These are phyloP conservation scores for Oceanodroma leucorhoa DNA, from an alignment of 2,797 vertebrate species.

Conservation along the genomic window DNA sequence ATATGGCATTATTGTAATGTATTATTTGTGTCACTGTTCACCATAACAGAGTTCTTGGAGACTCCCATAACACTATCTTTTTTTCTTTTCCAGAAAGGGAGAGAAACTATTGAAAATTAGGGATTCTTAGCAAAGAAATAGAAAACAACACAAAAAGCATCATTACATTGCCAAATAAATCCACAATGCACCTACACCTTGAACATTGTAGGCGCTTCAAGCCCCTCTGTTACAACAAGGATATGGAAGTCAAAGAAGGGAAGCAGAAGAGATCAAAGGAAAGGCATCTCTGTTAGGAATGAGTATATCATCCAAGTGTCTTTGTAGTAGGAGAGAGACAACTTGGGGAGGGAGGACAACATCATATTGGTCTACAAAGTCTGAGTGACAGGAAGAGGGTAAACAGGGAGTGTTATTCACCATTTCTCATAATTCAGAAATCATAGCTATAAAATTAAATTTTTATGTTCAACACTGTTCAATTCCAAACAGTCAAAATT, in stretches of 20 bases:
- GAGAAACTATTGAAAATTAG: neutral
- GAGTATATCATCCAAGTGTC: neutral
- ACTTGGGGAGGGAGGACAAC: accelerated
- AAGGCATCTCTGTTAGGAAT: neutral
- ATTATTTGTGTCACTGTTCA: neutral
- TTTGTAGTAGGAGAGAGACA: neutral
- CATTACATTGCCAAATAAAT: neutral
- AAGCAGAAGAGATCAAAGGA: neutral
- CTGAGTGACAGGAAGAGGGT: neutral
- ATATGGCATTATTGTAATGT: neutral
- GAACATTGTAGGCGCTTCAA: neutral
- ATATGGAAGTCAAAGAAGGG: neutral
- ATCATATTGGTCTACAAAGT: neutral
- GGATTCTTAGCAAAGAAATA: neutral
- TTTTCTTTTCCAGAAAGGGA: neutral
- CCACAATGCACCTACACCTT: neutral
- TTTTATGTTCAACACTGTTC: neutral
- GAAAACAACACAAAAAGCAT: neutral
- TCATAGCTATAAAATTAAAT: neutral
- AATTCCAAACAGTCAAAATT: neutral
- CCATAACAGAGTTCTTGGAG: neutral
- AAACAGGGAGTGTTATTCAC: neutral
- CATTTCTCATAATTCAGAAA: neutral
- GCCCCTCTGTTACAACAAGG: neutral
- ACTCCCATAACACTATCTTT: neutral